phyloP scores from a whole-genome alignment of 2,888 invertebrate species.

The Polydesmus complanatus region DNA sequence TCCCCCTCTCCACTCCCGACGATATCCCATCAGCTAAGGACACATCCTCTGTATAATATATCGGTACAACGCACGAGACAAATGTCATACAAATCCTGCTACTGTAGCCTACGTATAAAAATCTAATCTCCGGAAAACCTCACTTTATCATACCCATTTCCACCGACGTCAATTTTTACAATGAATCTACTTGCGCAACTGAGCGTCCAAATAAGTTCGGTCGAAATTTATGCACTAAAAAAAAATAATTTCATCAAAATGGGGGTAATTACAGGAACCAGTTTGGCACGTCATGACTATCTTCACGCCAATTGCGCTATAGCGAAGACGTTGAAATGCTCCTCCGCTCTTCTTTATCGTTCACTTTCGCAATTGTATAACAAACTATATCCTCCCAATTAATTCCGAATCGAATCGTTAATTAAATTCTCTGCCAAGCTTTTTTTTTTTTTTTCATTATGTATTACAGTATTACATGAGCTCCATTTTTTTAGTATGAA shows the following conservation, averaged over 20 bases:
- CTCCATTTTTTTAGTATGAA: too few species aligned
- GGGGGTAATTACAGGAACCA: not conserved
- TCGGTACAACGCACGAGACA: not conserved
- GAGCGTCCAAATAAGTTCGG: not conserved
- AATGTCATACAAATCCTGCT: too few species aligned
- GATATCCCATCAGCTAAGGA: not conserved
- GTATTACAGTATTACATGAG: too few species aligned
- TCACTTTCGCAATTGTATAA: not conserved
- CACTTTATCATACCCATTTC: not conserved
- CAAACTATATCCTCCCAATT: too few species aligned
- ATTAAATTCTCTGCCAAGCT: too few species aligned
- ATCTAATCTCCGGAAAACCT: not conserved
- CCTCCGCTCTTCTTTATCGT: not conserved
- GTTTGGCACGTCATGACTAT: not conserved
- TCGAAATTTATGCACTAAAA: not conserved
- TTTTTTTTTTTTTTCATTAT: too few species aligned
- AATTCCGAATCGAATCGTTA: too few species aligned
- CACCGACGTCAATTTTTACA: not conserved
- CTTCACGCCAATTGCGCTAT: not conserved
- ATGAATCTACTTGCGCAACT: not conserved
- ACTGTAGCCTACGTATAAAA: too few species aligned
- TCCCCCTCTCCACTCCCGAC: too few species aligned
- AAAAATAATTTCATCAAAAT: not conserved
- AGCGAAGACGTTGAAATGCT: not conserved
- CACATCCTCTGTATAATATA: not conserved